Evolutionary conservation across 1,140 invertebrate genomes (phyloP).

Genomic region (Cardiocondyla obscurior): DNA sequence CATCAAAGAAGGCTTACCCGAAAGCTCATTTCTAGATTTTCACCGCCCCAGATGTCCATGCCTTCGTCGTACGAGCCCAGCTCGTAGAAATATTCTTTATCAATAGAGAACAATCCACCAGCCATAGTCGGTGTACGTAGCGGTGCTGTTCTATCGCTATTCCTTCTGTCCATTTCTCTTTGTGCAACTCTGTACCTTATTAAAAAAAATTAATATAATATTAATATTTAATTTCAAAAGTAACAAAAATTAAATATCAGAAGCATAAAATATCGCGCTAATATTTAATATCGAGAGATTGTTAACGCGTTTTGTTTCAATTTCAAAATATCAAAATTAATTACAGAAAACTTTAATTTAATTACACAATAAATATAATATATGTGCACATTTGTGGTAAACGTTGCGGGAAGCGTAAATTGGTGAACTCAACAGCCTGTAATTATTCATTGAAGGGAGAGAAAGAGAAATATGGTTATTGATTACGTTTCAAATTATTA

Average conservation of each 20-base stretch:
- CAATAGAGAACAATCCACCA: conserved; percentile 98
- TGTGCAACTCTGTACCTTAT: conserved; percentile 97
- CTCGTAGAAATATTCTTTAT: conserved; percentile 98
- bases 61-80: conserved; percentile 98
- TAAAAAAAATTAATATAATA: not conserved
- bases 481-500: conserved; percentile 19
- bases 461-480: not conserved
- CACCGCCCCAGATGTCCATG: conserved; percentile 99
- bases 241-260: not conserved
- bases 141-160: conserved; percentile 94
- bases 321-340: not conserved
- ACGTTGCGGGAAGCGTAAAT: conserved; percentile 23
- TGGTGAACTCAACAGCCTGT: not conserved
- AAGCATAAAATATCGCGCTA: not conserved
- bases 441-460: not conserved
- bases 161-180: conserved; percentile 95
- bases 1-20: conserved; percentile 88
- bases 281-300: not conserved
- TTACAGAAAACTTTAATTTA: conserved; percentile 10
- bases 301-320: not conserved
- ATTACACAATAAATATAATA: not conserved
- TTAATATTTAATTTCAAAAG: conserved; percentile 25
- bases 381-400: not conserved
- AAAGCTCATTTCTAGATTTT: conserved; percentile 99
- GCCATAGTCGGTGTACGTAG: conserved; percentile 99